Conservation (phyloP, 64 coral and sea anemone species). For the Dendrophyllia cribrosa region DNA sequence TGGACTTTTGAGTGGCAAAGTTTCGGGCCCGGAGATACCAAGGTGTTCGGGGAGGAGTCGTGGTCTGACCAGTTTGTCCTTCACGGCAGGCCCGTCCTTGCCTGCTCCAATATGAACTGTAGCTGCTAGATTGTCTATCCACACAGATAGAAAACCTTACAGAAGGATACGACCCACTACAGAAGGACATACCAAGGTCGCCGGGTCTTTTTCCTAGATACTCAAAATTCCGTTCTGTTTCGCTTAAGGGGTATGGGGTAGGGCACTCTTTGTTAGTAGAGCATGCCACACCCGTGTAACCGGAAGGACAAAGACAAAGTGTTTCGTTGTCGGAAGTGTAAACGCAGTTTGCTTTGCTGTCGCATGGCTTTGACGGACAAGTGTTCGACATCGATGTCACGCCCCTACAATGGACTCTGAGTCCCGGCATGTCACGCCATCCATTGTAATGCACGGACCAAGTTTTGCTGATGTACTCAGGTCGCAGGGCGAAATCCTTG, state of each 20-base stretch:
- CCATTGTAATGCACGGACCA: constrained; percentile 60
- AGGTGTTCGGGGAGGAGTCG: not conserved
- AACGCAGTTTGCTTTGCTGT: constrained; percentile 31
- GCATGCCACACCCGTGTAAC: constrained; percentile 44
- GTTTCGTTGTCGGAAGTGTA: constrained; percentile 89
- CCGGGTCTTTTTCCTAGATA: constrained; percentile 28
- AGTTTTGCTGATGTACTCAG: constrained; percentile 82
- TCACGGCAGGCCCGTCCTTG: no score
- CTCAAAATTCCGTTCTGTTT: not conserved
- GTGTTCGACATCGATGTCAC: constrained; percentile 1
- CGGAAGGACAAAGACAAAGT: constrained; percentile 57
- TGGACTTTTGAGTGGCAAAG: no score
- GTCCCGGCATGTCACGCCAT: not conserved
- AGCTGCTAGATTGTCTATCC: no score
- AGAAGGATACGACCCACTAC: constrained; percentile 2
- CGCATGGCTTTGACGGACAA: constrained; percentile 33
- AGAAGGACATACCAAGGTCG: constrained; percentile 50
- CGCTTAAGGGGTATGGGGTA: not conserved
- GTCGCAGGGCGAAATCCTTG: constrained; percentile 67
- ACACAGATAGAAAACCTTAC: no score
- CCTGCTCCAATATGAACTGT: no score
- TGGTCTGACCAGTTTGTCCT: no score
- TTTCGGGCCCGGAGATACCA: not conserved
- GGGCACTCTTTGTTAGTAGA: constrained; percentile 49
- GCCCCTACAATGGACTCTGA: constrained; percentile 65